Conservation (phyloP, 2,113 vertebrate species). For the Anarhynchus alexandrinus region DNA sequence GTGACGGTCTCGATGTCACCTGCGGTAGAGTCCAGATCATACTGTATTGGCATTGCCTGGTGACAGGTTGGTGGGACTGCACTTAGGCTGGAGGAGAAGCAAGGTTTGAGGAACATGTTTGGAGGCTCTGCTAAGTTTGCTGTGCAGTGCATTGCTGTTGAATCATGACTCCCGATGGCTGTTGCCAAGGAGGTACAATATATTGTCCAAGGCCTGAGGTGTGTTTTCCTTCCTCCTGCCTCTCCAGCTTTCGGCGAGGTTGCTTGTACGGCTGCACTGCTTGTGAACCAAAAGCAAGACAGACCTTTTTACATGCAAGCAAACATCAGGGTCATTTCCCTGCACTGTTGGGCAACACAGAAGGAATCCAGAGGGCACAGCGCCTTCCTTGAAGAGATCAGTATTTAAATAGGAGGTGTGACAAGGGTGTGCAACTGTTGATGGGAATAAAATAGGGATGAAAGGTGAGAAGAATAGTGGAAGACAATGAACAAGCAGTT, state of each 20-base stretch:
- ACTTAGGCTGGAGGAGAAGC: background rate
- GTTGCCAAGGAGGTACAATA: background rate
- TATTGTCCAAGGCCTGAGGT: background rate
- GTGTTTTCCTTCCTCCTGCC: constrained; percentile 44
- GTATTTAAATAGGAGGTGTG: background rate
- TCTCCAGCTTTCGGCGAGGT: background rate
- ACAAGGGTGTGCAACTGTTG: background rate
- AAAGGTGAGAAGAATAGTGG: background rate
- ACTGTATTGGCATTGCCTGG: background rate
- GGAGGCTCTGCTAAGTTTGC: background rate
- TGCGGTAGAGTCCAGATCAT: background rate
- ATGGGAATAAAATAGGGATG: background rate
- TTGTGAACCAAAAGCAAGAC: background rate
- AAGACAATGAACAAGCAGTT: background rate
- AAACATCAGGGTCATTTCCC: background rate
- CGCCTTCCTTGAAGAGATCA: background rate
- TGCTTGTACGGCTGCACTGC: background rate
- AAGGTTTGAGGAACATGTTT: background rate
- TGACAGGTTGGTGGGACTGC: background rate
- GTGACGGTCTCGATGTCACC: background rate
- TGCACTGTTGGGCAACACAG: background rate
- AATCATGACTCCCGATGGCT: background rate
- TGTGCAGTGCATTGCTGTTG: background rate
- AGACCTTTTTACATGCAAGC: background rate
- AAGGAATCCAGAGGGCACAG: background rate